Conservation (phyloP, 2,113 vertebrate genomes). For the Ciconia stormi region DNA sequence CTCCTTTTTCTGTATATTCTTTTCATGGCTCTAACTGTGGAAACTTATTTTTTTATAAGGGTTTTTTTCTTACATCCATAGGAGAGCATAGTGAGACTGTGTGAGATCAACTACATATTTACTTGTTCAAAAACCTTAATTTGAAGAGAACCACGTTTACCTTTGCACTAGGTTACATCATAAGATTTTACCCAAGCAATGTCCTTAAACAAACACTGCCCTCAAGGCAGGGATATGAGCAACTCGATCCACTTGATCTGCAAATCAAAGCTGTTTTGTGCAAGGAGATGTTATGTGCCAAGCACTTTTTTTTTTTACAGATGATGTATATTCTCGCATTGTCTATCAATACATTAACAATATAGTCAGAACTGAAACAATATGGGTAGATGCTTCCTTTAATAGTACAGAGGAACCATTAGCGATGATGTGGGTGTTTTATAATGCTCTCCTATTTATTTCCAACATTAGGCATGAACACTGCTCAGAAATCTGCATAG, state of each 20-base stretch:
- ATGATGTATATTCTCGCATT: neutral
- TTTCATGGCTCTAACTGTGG: neutral
- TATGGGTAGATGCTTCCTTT: neutral
- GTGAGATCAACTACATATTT: neutral
- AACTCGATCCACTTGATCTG: neutral
- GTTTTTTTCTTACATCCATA: neutral
- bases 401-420: neutral
- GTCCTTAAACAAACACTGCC: neutral
- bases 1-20: neutral
- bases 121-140: neutral
- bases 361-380: neutral
- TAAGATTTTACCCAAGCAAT: neutral
- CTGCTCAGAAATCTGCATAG: neutral
- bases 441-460: neutral
- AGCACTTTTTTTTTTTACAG: neutral
- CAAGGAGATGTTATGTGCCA: neutral
- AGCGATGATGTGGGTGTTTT: neutral
- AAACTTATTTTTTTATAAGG: neutral
- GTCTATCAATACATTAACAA: neutral
- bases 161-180: neutral
- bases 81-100: neutral
- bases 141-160: neutral
- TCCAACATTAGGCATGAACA: neutral
- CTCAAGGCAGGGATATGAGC: neutral
- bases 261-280: neutral